Percentiles rank a stretch among this genome's conserved stretches.
Evolutionary conservation across 2,113 vertebrate genomes (phyloP).

Genomic region (Zeus faber): DNA sequence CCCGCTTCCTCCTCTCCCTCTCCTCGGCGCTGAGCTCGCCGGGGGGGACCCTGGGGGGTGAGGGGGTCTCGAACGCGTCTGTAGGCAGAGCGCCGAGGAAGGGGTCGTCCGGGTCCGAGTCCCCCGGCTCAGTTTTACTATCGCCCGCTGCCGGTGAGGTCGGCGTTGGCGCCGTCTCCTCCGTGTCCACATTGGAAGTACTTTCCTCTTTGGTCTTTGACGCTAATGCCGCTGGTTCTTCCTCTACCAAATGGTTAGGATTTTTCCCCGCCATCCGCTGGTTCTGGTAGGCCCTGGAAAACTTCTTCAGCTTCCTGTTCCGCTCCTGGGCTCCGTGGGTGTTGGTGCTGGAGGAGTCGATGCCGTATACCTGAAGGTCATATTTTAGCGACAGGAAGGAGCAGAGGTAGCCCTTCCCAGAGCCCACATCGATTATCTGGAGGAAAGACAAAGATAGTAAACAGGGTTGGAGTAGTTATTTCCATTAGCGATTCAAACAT

Average conservation of each 20-base stretch:
- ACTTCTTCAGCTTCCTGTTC: conserved; percentile 93
- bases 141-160: not conserved
- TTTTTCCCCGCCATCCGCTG: not conserved
- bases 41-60: conserved; percentile 56
- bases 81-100: conserved; percentile 75
- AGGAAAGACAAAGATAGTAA: not conserved
- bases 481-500: not conserved
- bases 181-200: not conserved
- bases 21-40: conserved; percentile 73
- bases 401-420: conserved; percentile 96
- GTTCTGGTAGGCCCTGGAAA: conserved; percentile 82
- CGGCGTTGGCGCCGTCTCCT: conserved; percentile 9
- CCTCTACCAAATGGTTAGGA: not conserved
- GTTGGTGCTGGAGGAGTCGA: conserved; percentile 90
- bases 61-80: conserved; percentile 73
- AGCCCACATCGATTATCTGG: conserved; percentile 94
- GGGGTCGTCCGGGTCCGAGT: conserved; percentile 55
- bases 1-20: conserved; percentile 78
- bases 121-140: conserved; percentile 15
- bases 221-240: not conserved
- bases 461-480: not conserved
- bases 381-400: conserved; percentile 92
- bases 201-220: not conserved
- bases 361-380: conserved; percentile 89
- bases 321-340: conserved; percentile 90